These are phyloP conservation scores for Apaloderma vittatum DNA, from an alignment of 2,113 vertebrate genomes.

Conservation along the genomic window DNA sequence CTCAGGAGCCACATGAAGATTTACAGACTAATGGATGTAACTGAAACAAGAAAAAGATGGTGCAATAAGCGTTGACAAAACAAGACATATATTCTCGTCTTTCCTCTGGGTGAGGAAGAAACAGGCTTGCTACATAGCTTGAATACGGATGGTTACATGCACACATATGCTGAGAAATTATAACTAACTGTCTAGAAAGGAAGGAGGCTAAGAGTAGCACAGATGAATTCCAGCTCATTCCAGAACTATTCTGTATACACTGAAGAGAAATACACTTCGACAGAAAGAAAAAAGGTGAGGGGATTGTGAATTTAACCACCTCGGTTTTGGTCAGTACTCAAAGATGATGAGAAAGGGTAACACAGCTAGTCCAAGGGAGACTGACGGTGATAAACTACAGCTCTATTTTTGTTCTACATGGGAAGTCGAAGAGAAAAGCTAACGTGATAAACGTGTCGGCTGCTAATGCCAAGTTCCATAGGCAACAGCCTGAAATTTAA, in stretches of 20 bases:
- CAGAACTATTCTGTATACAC: background rate
- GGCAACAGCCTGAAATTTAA: conserved; percentile 50
- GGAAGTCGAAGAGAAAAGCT: background rate
- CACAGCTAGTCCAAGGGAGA: background rate
- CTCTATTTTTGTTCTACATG: background rate
- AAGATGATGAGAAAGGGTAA: background rate
- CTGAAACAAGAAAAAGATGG: background rate
- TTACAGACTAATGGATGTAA: background rate
- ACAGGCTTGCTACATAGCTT: background rate
- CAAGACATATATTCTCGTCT: background rate
- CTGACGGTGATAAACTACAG: background rate
- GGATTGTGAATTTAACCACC: background rate
- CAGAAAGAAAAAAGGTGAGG: background rate
- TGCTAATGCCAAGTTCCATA: conserved; percentile 11
- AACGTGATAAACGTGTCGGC: background rate
- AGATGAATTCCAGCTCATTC: background rate
- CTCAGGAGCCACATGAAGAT: background rate
- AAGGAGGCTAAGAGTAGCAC: background rate
- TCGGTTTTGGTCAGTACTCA: background rate
- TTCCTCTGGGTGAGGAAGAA: background rate
- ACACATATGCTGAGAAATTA: background rate
- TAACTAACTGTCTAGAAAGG: background rate
- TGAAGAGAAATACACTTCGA: background rate
- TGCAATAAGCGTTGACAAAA: background rate
- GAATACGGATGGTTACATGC: background rate